Conservation (phyloP, 1,140 invertebrate species). For the Euura saliciscinereae region DNA sequence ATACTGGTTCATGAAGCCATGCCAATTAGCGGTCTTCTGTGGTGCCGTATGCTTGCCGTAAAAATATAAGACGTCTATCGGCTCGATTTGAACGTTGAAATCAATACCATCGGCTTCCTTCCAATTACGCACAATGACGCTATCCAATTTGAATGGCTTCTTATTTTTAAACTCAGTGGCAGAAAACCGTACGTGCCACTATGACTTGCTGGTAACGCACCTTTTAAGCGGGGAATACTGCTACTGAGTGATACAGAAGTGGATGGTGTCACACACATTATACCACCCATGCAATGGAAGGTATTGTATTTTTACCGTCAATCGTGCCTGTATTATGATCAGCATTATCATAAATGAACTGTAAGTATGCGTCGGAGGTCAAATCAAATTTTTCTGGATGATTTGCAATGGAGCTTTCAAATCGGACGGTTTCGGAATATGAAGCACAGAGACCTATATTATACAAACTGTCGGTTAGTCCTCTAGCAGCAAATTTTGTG, state of each 20-base stretch:
- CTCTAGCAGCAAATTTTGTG: slow-evolving; percentile 27
- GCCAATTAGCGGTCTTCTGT: slow-evolving; percentile 10
- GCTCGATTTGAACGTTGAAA: no score
- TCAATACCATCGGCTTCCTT: no score
- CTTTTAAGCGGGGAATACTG: no score
- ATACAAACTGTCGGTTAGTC: slow-evolving; percentile 24
- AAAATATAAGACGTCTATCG: background rate
- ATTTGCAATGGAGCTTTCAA: slow-evolving; percentile 18
- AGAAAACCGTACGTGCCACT: no score
- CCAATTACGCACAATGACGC: background rate
- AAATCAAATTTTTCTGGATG: slow-evolving; percentile 2
- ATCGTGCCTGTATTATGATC: no score
- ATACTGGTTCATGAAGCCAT: slow-evolving; percentile 10
- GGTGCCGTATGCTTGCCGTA: background rate
- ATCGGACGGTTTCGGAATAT: slow-evolving; percentile 26
- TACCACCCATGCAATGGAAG: no score
- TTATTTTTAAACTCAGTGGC: background rate
- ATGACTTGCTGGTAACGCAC: no score
- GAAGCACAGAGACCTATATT: slow-evolving; percentile 31
- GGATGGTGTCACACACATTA: no score
- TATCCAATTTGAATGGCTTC: background rate
- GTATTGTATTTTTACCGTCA: no score
- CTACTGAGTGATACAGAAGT: no score
- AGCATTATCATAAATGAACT: no score
- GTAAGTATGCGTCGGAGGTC: no score